Evolutionary conservation across 1,140 invertebrate genomes (phyloP), one percentile per base, ranked within the genome.

Genomic region (Bombus breviceps): DNA sequence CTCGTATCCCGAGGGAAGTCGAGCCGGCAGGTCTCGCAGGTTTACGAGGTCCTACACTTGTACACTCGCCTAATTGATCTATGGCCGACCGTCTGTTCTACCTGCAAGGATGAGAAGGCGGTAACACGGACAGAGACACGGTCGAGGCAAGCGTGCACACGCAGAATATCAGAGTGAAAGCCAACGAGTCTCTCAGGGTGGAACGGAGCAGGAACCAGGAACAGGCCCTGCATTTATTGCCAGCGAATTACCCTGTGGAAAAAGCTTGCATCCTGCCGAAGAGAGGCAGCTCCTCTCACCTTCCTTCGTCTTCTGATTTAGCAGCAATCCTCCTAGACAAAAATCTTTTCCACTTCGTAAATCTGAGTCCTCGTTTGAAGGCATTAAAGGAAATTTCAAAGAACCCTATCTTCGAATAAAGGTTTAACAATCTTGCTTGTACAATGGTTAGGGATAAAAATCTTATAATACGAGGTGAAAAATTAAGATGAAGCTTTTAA

Each of bases 41-140:
- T 90, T 90, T 90, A 90, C 86, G 83, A 90, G 89, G 82, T 87
- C 82, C 85, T 84, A 90, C 75, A 85, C 88, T 90, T 88, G 89
- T 90, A 81, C 89, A 81, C 59, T 83, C 72, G 83, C 88, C 87
- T 91, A 91, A 91, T 91, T 91, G 89, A 91, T 88, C 89, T 89
- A 64, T 82, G 83, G 86, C 80, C 75, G 83, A 73, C 89, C 89
- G 83, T 72, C 87, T 88, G 86, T 90, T 91, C 89, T 91, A 90
- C 89, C 89, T 90, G 89, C 86, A 37, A 82, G 89, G 87, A 91
- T 91, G 89, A 90, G 89, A 91, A 86, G 89, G 89, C 89, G 89
- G 89, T 80, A 62, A 86, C 89, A 88, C 86, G 83, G 78, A 91
- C 76, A 78, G 76, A 84, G 86, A 79, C 68, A 82, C 82, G 64